Evolutionary conservation across 1,140 invertebrate genomes (phyloP).

Genomic region (Adoxophyes honmai): DNA sequence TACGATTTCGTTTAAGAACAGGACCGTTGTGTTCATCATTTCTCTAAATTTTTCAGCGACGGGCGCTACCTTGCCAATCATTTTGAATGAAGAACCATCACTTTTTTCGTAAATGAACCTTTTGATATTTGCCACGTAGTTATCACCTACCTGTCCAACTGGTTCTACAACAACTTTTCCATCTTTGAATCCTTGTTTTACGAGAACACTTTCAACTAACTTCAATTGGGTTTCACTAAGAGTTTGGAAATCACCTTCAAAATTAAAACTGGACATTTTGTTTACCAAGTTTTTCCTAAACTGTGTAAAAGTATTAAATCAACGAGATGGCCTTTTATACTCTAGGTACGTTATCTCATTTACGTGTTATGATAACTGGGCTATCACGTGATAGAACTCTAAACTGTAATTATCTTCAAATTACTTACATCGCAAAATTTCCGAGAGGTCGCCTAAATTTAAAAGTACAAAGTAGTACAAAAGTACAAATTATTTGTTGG

Average conservation of each 20-base stretch:
- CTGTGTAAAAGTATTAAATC: no score
- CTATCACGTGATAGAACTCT: no score
- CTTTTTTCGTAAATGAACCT: conserved; percentile 23
- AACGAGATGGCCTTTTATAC: no score
- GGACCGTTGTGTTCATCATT: conserved; percentile 7
- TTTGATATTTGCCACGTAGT: conserved; percentile 30
- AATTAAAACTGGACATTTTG: conserved; percentile 17
- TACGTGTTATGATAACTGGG: no score
- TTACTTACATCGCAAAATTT: no score
- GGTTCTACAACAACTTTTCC: conserved; percentile 25
- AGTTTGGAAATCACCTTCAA: conserved; percentile 27
- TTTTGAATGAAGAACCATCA: conserved; percentile 18
- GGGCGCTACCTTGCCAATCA: conserved; percentile 25
- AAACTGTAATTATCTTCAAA: no score
- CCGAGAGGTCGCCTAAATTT: no score
- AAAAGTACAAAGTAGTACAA: no score
- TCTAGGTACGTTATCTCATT: no score
- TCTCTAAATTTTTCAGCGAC: background rate
- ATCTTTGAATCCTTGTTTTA: conserved; percentile 25
- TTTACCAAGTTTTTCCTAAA: no score
- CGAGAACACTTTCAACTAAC: conserved; percentile 27
- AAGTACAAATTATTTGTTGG: no score
- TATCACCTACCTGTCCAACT: conserved; percentile 33
- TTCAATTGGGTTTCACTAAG: conserved; percentile 28
- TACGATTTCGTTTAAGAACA: conserved; percentile 7